Base-by-base conservation (phyloP, 2,797 vertebrate genomes). In the Crypturellus tataupa region DNA sequence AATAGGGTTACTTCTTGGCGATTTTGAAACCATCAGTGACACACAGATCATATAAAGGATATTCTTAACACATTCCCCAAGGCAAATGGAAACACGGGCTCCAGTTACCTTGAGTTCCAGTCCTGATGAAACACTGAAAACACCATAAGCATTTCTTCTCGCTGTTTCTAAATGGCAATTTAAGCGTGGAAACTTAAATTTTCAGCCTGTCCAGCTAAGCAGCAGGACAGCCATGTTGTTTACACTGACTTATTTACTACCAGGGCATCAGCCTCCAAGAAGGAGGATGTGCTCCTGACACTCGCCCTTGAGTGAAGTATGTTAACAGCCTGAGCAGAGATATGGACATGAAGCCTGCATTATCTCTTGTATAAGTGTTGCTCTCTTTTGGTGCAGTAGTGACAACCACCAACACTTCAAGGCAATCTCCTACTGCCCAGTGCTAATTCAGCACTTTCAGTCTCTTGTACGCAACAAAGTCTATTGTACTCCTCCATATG, bases 261-360 rank as follows among this genome's bases (percentile, higher is more conserved):
- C 60, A 88, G 29, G 68, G 46, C 16, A 27, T 31, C 70, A 84
- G 70, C 68, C 85, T 76, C 81, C 70, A 91, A 53, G 76, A 84
- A 65, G 70, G 69, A 80, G 65, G 70, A 80, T 33, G 44, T 40
- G 35, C 21, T 60, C 40, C 65, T 51, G 79, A 69, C 23, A 44
- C 47, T 63, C 63, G 40, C 59, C 77, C 47, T 51, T 71, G 29
- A 56, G 65, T 10, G 73, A 90, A 4, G 24, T 55, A 37, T 70
- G 47, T 72, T 85, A 89, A 51, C 92, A 78, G 47, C 33, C 67
- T 69, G 44, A 73, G 69, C 64, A 60, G 63, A 89, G 47, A 85
- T 25, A 55, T 3, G 75, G 84, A 93, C 95, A 90, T 85, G 94
- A 94, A 95, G 82, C 33, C 16, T 51, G 10, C 44, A 25, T 37